Percentiles rank a stretch among this genome's conserved stretches.
Conservation (phyloP, 2,888 invertebrate genomes). For the Melinaea marsaeus region DNA sequence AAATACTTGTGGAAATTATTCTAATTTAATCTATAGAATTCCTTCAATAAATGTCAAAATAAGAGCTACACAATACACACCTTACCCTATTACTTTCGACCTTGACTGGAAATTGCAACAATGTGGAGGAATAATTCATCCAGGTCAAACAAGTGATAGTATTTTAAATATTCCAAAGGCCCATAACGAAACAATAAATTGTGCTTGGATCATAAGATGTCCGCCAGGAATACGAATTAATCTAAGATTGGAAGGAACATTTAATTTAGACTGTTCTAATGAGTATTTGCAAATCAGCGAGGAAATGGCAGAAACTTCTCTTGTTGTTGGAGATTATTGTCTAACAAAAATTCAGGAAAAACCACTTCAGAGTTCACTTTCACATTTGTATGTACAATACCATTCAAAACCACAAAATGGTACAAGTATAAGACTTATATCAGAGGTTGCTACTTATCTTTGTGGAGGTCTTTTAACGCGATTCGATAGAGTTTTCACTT, state of each 20-base stretch:
- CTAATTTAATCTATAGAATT: slow-evolving; percentile 44
- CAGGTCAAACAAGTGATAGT: slow-evolving; percentile 45
- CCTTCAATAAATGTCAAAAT: slow-evolving; percentile 48
- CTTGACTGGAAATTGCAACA: slow-evolving; percentile 77
- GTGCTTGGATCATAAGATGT: slow-evolving; percentile 82
- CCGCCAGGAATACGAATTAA: slow-evolving; percentile 55
- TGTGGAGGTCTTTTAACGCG: slow-evolving; percentile 83
- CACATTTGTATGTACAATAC: slow-evolving; percentile 82
- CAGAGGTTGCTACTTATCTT: slow-evolving; percentile 66
- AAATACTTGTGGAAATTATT: slow-evolving; percentile 46
- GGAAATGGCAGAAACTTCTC: slow-evolving; percentile 70
- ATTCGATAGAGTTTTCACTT: slow-evolving; percentile 61
- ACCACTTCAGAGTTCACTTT: slow-evolving; percentile 69
- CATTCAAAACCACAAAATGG: slow-evolving; percentile 69
- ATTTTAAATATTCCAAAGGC: slow-evolving; percentile 61
- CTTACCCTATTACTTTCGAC: slow-evolving; percentile 58
- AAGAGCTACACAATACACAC: slow-evolving; percentile 44
- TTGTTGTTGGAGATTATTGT: slow-evolving; percentile 80
- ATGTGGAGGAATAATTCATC: slow-evolving; percentile 82
- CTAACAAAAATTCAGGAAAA: slow-evolving; percentile 66
- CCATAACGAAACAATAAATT: slow-evolving; percentile 76
- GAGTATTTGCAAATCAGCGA: slow-evolving; percentile 75
- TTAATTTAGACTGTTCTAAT: slow-evolving; percentile 47
- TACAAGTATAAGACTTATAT: slow-evolving; percentile 45
- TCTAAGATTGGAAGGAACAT: slow-evolving; percentile 53